Conservation (phyloP, 2,113 vertebrate species). For the Noctilio leporinus region DNA sequence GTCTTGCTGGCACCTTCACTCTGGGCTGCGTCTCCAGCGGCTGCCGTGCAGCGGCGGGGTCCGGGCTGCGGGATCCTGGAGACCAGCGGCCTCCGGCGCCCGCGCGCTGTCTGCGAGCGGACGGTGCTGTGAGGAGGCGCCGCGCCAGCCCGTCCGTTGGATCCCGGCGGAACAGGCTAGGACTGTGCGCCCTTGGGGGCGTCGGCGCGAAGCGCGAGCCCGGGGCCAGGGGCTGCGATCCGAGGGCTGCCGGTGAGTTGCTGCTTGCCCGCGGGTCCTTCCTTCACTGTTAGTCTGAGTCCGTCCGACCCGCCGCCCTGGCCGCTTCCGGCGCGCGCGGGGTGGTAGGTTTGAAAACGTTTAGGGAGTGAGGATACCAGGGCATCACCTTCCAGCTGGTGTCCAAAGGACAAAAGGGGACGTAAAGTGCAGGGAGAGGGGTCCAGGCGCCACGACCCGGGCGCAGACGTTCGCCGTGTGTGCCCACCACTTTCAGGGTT, state of each 20-base stretch:
- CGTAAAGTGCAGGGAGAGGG: background rate
- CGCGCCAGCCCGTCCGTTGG: background rate
- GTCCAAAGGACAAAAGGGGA: background rate
- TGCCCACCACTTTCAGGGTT: conserved; percentile 35
- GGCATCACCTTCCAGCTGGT: background rate
- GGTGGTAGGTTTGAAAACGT: background rate
- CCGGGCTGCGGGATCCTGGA: background rate
- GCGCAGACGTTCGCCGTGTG: background rate
- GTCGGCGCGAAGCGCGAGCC: background rate
- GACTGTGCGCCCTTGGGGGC: background rate
- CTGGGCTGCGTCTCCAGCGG: rapidly evolving
- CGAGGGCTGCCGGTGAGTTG: conserved; percentile 28
- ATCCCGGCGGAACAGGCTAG: background rate
- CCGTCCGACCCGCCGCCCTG: background rate
- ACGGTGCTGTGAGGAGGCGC: background rate
- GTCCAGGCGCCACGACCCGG: background rate
- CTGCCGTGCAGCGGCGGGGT: background rate
- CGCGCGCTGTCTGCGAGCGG: background rate
- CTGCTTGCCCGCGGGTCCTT: background rate
- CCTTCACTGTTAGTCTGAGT: background rate
- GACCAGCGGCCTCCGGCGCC: background rate
- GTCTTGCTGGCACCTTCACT: background rate
- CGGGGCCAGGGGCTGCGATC: background rate
- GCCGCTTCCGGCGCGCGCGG: background rate
- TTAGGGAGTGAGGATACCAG: background rate